Conservation (phyloP, 2,797 vertebrate genomes). For the Cirrhinus mrigala region DNA sequence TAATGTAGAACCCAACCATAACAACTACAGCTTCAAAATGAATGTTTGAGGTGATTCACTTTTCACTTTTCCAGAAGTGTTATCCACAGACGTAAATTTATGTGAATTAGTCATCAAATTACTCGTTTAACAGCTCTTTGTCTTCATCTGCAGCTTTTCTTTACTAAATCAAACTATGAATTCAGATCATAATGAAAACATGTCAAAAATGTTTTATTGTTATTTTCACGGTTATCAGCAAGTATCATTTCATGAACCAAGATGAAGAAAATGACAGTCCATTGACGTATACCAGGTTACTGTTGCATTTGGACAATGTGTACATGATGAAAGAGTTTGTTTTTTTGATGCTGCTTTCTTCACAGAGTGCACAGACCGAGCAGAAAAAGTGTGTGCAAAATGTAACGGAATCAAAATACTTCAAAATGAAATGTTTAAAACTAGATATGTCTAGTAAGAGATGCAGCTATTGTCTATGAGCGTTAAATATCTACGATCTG, state of each 20-base stretch:
- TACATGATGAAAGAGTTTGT: conserved; percentile 6
- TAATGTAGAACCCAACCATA: neutral
- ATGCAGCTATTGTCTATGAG: conserved; percentile 2
- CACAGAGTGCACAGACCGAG: conserved; percentile 35
- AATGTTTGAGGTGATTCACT: neutral
- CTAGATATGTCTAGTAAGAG: conserved; percentile 13
- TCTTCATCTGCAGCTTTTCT: too few relatives aligned
- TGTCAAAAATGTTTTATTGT: conserved; percentile 48
- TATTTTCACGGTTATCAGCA: conserved; percentile 25
- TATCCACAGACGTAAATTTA: neutral
- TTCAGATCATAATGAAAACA: conserved; percentile 17
- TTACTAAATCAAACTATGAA: neutral
- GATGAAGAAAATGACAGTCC: neutral
- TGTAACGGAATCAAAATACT: conserved; percentile 31
- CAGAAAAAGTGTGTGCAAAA: conserved; percentile 30
- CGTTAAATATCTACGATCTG: conserved; percentile 16
- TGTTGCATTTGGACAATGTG: neutral
- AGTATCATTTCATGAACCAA: conserved; percentile 2
- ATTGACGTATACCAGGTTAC: neutral
- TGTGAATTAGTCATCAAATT: neutral
- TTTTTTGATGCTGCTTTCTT: conserved; percentile 23
- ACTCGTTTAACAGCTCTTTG: neutral
- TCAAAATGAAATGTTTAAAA: conserved; percentile 21
- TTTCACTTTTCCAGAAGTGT: neutral
- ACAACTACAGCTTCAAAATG: neutral